A percentile compares a stretch with the other conserved stretches of the same genome.
phyloP scores from a whole-genome alignment of 2,113 vertebrate genomes.

The Antigone vipio region DNA sequence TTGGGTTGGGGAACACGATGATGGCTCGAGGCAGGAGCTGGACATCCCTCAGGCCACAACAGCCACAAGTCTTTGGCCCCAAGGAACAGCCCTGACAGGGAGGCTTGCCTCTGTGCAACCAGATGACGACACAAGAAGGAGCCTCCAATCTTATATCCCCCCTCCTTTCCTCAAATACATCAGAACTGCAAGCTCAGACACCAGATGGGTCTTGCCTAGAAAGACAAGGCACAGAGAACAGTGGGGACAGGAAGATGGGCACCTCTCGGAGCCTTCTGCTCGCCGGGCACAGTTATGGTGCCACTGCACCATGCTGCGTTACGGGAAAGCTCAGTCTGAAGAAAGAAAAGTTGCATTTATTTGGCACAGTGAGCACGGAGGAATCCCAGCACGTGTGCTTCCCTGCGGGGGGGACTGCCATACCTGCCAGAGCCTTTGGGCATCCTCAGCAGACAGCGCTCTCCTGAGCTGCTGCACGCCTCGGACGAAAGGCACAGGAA shows the following conservation, averaged over 20 bases:
- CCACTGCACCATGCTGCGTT: background rate
- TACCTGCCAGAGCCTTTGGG: background rate
- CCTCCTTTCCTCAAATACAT: background rate
- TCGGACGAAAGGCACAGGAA: background rate
- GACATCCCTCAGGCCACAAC: background rate
- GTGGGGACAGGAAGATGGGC: background rate
- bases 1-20: accelerated
- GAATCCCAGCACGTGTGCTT: accelerated
- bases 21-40: background rate
- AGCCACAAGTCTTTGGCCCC: background rate
- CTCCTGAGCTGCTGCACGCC: background rate
- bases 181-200: background rate
- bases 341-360: background rate
- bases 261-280: background rate
- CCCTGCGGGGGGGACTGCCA: background rate
- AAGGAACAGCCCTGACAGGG: background rate
- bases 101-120: background rate
- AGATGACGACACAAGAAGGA: background rate
- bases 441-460: background rate
- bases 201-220: background rate
- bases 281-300: accelerated
- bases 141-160: background rate
- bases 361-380: background rate
- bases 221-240: background rate
- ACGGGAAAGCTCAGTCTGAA: background rate